Evolutionary conservation across 2,888 invertebrate genomes (phyloP), one percentile per base, ranked within the genome.

Genomic region (Volucella zonaria): DNA sequence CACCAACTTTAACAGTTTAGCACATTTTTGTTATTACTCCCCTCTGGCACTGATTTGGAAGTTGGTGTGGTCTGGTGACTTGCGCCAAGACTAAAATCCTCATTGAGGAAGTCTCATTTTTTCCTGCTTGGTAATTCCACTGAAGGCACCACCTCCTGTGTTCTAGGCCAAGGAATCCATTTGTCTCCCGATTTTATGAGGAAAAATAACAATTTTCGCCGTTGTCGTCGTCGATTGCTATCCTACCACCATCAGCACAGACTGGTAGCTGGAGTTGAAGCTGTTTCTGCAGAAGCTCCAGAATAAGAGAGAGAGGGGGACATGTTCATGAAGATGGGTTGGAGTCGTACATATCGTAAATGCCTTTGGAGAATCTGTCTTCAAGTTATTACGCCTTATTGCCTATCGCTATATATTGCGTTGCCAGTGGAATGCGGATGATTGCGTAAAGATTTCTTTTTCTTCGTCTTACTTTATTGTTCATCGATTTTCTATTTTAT

Each of bases 141-240:
- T 59, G 42, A 61, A 73, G 67, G 52, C 73, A 79, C 79, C 54
- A 45, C 71, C 31, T 31, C 31, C 31, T 31, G 31, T 31, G 52
- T 43, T 59, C 43, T 47, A 42, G 42, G 64, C 14, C 31, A 58
- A 58, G 45, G 31, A 66, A 51, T 61, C 80, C 80, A 85, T 81
- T 85, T 81, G 68, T 81, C 73, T 40, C 54, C 42, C 47, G 75
- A 81, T 77, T 85, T 85, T 85, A 81, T 81, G 76, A 31, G 68
- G 58, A 64, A 64, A 51, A 76, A 68, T 62, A 76, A 75, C 47
- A 76, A 31, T 71, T 85, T 76, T 67, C 38, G 51, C 56, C 62
- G 23, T 56, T 31, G 31, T 31, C 62, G 10, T 59, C 47, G 59
- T 59, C 59, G 59, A 79, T 79, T 79, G 54, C 70, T 62, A 68